phyloP scores from a whole-genome alignment of 2,113 vertebrate genomes.

The Alaudala cheleensis region DNA sequence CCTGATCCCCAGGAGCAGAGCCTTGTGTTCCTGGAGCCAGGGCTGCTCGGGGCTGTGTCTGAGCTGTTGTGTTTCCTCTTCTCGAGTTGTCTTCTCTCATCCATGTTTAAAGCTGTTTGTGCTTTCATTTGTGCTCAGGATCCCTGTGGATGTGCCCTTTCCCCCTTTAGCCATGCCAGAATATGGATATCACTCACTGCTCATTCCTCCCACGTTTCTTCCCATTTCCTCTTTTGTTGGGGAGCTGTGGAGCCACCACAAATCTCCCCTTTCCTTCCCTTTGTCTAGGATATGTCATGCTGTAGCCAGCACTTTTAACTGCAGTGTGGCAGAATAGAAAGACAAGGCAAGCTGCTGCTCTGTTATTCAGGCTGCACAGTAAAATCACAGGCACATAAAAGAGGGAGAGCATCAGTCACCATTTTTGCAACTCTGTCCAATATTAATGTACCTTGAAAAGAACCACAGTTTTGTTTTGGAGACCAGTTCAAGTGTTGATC shows the following conservation, averaged over 20 bases:
- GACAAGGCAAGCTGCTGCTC: background rate
- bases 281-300: background rate
- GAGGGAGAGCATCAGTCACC: background rate
- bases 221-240: background rate
- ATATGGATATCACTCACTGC: background rate
- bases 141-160: background rate
- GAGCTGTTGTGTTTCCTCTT: background rate
- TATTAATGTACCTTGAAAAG: background rate
- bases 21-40: background rate
- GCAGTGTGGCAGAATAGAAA: background rate
- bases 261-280: background rate
- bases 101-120: background rate
- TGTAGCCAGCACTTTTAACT: background rate
- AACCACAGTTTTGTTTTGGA: background rate
- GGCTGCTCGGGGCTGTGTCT: background rate
- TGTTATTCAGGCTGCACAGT: background rate
- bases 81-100: background rate
- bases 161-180: background rate
- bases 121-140: background rate
- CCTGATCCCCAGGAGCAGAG: background rate
- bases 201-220: background rate
- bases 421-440: background rate
- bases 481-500: background rate
- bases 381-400: background rate
- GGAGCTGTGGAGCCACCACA: background rate